These are phyloP conservation scores for Sitta carolinensis DNA, from an alignment of 2,797 vertebrate genomes.

Conservation along the genomic window DNA sequence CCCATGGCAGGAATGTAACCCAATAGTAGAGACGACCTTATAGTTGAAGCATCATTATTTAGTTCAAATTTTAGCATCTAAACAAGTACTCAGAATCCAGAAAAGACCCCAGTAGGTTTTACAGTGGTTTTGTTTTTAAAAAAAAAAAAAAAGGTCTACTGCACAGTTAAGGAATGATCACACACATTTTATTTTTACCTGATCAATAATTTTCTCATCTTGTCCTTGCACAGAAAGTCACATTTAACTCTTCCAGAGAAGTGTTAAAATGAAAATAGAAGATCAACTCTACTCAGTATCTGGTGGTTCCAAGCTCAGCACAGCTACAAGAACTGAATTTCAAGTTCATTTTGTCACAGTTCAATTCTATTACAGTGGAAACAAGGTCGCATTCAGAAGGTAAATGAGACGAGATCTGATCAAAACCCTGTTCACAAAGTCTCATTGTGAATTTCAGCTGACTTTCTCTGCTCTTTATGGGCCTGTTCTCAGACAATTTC, in stretches of 20 bases:
- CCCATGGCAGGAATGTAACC: constrained; percentile 24
- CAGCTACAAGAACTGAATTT: background rate
- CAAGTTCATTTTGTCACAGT: background rate
- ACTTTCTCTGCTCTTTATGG: background rate
- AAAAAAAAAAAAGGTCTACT: background rate
- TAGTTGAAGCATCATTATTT: background rate
- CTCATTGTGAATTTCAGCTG: constrained; percentile 19
- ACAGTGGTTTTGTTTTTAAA: background rate
- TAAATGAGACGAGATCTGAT: constrained; percentile 25
- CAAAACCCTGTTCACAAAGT: constrained; percentile 41
- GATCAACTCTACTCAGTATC: background rate
- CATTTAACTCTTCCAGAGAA: background rate
- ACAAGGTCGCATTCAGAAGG: constrained; percentile 35
- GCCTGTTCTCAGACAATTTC: background rate
- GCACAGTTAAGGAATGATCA: background rate
- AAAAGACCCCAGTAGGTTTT: background rate
- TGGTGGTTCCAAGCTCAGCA: background rate
- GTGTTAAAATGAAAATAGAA: background rate
- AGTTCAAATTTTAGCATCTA: background rate
- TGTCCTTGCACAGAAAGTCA: background rate
- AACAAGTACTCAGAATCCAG: background rate
- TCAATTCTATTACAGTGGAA: background rate
- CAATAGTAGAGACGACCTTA: background rate
- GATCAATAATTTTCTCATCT: background rate
- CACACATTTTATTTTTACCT: background rate